These are phyloP conservation scores for Misgurnus anguillicaudatus DNA, from an alignment of 2,113 vertebrate species.

Conservation along the genomic window DNA sequence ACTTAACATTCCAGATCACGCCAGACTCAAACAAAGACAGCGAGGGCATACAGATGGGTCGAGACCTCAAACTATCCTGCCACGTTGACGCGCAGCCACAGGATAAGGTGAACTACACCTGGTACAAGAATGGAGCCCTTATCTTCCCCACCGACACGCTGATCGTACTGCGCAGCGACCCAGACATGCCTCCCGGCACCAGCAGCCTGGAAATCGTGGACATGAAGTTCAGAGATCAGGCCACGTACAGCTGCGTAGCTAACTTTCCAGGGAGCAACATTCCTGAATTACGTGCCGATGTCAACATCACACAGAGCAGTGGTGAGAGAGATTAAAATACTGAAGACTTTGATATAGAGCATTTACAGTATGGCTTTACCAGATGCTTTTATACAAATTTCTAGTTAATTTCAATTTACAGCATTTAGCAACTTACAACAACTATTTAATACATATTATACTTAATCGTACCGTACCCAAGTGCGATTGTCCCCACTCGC, in stretches of 20 bases:
- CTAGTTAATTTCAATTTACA: too few relatives aligned
- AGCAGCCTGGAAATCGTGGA: conserved; percentile 97
- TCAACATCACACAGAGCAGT: conserved; percentile 97
- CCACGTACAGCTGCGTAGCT: conserved; percentile 90
- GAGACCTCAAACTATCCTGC: conserved; percentile 96
- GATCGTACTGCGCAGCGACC: conserved; percentile 90
- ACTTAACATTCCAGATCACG: conserved; percentile 95
- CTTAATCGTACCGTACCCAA: too few relatives aligned
- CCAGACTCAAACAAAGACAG: conserved; percentile 98
- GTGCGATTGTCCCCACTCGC: too few relatives aligned
- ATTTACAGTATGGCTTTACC: too few relatives aligned
- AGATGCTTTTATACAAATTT: too few relatives aligned
- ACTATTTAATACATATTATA: too few relatives aligned
- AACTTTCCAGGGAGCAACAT: conserved; percentile 87
- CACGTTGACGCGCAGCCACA: conserved; percentile 96
- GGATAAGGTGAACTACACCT: conserved; percentile 95
- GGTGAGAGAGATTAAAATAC: conserved; percentile 72
- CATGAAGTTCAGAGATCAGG: conserved; percentile 94
- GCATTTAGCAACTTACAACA: too few relatives aligned
- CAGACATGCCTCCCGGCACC: conserved; percentile 88
- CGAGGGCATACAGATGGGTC: conserved; percentile 93
- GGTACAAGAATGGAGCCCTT: conserved; percentile 91
- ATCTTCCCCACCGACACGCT: conserved; percentile 86
- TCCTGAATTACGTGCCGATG: conserved; percentile 87
- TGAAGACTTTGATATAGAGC: background rate